Percentiles rank a stretch among this genome's conserved stretches.
Evolutionary conservation across 2,113 vertebrate species (phyloP).

Genomic region (Sinocyclocheilus anshuiensis): DNA sequence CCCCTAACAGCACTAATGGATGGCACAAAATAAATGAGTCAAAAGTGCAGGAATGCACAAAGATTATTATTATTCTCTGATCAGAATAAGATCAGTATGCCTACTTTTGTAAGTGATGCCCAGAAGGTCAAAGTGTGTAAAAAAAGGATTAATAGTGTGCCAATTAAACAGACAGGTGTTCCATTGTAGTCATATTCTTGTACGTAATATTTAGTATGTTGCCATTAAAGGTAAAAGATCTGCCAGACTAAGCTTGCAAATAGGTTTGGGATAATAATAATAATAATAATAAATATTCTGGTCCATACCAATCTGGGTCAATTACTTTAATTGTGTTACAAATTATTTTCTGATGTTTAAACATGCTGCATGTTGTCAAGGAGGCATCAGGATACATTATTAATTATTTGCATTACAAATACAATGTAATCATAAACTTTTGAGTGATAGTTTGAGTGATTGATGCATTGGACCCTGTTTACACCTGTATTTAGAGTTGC

Average conservation of each 20-base stretch:
- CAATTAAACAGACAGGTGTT: neutral
- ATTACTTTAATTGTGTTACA: too few species aligned
- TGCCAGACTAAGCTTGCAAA: neutral
- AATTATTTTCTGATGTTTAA: too few species aligned
- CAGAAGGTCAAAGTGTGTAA: slow-evolving; percentile 61
- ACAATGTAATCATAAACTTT: neutral
- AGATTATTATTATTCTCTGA: slow-evolving; percentile 61
- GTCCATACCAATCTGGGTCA: too few species aligned
- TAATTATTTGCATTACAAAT: neutral
- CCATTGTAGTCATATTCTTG: neutral
- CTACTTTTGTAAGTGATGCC: slow-evolving; percentile 57
- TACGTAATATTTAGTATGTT: neutral
- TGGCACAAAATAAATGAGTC: slow-evolving; percentile 1
- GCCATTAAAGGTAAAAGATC: neutral
- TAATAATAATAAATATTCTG: too few species aligned
- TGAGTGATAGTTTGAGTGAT: neutral
- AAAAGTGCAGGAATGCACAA: slow-evolving; percentile 39
- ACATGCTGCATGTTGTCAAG: neutral
- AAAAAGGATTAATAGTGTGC: slow-evolving; percentile 65
- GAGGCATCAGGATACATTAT: neutral
- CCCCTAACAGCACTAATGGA: slow-evolving; percentile 33
- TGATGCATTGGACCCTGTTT: neutral
- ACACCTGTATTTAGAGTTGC: slow-evolving; percentile 18
- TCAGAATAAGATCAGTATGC: slow-evolving; percentile 61
- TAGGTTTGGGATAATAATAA: too few species aligned